Conservation (phyloP, 2,888 invertebrate species). For the Creontiades dilutus region DNA sequence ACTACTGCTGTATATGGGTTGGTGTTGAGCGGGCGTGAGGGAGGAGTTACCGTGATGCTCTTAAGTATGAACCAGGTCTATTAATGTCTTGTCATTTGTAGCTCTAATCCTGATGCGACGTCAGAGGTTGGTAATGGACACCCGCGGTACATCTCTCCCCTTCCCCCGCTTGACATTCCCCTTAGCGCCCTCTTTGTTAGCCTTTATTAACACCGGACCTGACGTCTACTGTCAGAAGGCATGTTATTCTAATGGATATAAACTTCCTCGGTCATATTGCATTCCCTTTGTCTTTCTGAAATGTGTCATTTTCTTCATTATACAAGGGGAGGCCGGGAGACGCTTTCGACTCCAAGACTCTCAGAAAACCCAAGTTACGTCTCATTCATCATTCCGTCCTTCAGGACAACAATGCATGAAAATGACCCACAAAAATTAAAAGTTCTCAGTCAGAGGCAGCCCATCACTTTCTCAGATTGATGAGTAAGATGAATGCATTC, state of each 20-base stretch:
- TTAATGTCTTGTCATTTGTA: slow-evolving; percentile 69
- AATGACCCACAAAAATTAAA: too few species aligned
- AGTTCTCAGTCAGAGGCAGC: too few species aligned
- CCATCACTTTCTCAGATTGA: too few species aligned
- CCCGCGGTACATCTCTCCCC: slow-evolving; percentile 59
- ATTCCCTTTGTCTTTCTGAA: slow-evolving; percentile 65
- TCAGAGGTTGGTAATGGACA: slow-evolving; percentile 68
- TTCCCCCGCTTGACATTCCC: slow-evolving; percentile 38
- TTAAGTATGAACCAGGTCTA: slow-evolving; percentile 67
- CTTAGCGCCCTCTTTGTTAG: slow-evolving; percentile 66
- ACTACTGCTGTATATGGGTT: not conserved
- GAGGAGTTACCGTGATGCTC: not conserved
- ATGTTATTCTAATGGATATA: slow-evolving; percentile 70
- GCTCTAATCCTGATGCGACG: slow-evolving; percentile 67
- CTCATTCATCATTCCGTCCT: slow-evolving; percentile 8
- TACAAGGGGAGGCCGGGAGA: slow-evolving; percentile 30
- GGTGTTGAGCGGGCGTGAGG: not conserved
- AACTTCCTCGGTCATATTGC: slow-evolving; percentile 65
- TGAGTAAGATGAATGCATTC: too few species aligned
- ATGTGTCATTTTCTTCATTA: slow-evolving; percentile 62
- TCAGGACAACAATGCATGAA: not conserved
- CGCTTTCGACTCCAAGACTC: slow-evolving; percentile 28
- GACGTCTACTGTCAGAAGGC: slow-evolving; percentile 66
- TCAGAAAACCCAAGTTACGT: not conserved
- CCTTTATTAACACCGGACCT: slow-evolving; percentile 68